Base-by-base conservation (phyloP, 2,113 vertebrate species). In the Heterotilapia buettikoferi region DNA sequence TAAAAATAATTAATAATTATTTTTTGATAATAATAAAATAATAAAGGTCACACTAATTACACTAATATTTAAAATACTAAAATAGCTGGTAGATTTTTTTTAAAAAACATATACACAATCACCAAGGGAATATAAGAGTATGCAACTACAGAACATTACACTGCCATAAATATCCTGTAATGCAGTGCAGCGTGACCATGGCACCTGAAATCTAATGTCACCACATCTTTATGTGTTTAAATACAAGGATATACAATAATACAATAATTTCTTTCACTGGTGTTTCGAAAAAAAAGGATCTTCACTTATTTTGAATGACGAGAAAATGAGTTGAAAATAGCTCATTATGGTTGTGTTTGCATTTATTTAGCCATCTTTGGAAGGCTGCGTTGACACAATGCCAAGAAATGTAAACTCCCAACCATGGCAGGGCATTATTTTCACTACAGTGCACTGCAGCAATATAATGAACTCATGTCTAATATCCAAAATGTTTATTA, bases 401-500 rank as follows among this genome's bases (percentile, higher is more conserved):
- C 82, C 87, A 93, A 66, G 68, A 79, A 89, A 88, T 19, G 10
- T 59, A 80, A 88, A 87, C n/a, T 63, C 21, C 19, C 5, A 84
- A 45, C 71, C 79, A 59, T 86, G 68, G 24, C 24, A 18, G 43
- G 24, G 45, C 38, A 79, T 88, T 54, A 47, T 79, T 76, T 87
- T 50, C 13, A 43, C 16, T 21, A 57, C 71, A 76, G n/a, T 82
- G 19, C 19, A 76, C 80, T 24, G 16, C 4, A 53, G 78, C 53
- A 78, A 76, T 87, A 29, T 76, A 82, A 91, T 90, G 79, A 93
- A 94, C 88, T 68, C 61, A 86, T 26, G 68, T 85, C 36, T 54
- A 86, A 88, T 89, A 92, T 83, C 79, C 40, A 43, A 92, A 93
- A 92, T 91, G 88, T 93, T 94, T 92, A 93, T 94, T 91, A 92